These are phyloP conservation scores for Notothenia rossii DNA, from an alignment of 2,113 vertebrate species.

Conservation along the genomic window DNA sequence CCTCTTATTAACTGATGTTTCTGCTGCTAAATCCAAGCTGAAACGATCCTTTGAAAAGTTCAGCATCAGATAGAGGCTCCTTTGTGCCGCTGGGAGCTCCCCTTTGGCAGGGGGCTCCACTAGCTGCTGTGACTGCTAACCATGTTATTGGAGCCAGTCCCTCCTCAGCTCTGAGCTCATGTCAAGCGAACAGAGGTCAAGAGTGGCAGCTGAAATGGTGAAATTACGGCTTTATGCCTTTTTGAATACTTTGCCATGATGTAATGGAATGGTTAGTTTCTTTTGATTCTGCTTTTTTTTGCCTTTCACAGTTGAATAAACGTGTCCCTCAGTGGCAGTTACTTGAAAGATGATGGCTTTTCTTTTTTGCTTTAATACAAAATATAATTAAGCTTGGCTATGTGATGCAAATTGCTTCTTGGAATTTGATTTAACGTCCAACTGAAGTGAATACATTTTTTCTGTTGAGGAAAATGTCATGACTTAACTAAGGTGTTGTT, in stretches of 20 bases:
- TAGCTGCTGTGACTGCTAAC: constrained; percentile 55
- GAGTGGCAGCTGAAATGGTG: constrained; percentile 59
- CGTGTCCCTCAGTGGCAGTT: constrained; percentile 34
- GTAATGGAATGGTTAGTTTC: constrained; percentile 72
- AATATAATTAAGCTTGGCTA: constrained; percentile 3
- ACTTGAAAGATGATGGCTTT: constrained; percentile 22
- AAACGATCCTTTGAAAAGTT: constrained; percentile 60
- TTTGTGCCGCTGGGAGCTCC: constrained; percentile 71
- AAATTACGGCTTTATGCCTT: constrained; percentile 64
- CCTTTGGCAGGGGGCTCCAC: constrained; percentile 54
- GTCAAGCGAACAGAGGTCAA: constrained; percentile 67
- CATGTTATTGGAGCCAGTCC: constrained; percentile 72
- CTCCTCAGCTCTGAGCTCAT: constrained; percentile 69
- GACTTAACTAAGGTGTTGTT: not conserved
- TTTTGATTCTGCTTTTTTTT: constrained; percentile 54
- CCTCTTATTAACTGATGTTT: constrained; percentile 56
- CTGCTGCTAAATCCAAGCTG: constrained; percentile 58
- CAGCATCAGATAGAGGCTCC: constrained; percentile 66
- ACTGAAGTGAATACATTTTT: constrained; percentile 1
- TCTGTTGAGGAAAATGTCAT: constrained; percentile 21
- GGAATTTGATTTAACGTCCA: constrained; percentile 39
- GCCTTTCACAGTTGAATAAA: constrained; percentile 54
- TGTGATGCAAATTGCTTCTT: constrained; percentile 37
- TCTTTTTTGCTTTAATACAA: constrained; percentile 15
- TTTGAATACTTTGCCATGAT: constrained; percentile 66